Base-by-base conservation (phyloP, 2,888 invertebrate species). In the Spodoptera littoralis region DNA sequence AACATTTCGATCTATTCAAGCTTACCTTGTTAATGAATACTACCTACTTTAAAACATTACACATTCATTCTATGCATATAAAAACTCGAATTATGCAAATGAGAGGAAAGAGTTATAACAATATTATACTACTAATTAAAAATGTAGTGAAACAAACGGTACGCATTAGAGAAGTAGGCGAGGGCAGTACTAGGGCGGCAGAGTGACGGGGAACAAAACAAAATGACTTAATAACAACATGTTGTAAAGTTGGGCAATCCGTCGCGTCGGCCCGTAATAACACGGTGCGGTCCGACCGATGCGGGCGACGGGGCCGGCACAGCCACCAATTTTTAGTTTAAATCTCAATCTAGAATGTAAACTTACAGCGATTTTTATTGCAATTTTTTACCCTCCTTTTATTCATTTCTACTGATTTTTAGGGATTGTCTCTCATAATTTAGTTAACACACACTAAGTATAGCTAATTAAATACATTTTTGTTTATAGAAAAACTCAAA, bases 151-250 rank as follows among this genome's bases (percentile, higher is more conserved):
- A 60, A 50, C 42, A 56, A 53, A 52, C 50, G 56, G 57, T 56
- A 73, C 59, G 30, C 57, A 59, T 52, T 43, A 44, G 42, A 66
- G 65, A 73, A 43, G 45, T 71, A 71, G 66, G 55, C 27, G 57
- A 67, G 54, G 61, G 60, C 54, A 60, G 66, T 65, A 69, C 54
- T 66, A 46, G 64, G 63, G 50, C 67, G 63, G 50, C 67, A 61
- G 60, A 61, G 76, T 76, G 73, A 76, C 70, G 50, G 43, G 60
- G 62, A 74, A 77, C 67, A 75, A 72, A 79, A 75, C 68, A 75
- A 79, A 79, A 79, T 79, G 66, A 77, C 79, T 79, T 79, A 77
- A 79, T 79, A 79, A 79, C 77, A 79, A 76, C 71, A 76, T 76
- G 79, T 78, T 62, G 71, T 78, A 62, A 68, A 76, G 69, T 76